phyloP scores from a whole-genome alignment of 35 echinoderm and acorn worm genomes.

The Stichopus chloronotus region DNA sequence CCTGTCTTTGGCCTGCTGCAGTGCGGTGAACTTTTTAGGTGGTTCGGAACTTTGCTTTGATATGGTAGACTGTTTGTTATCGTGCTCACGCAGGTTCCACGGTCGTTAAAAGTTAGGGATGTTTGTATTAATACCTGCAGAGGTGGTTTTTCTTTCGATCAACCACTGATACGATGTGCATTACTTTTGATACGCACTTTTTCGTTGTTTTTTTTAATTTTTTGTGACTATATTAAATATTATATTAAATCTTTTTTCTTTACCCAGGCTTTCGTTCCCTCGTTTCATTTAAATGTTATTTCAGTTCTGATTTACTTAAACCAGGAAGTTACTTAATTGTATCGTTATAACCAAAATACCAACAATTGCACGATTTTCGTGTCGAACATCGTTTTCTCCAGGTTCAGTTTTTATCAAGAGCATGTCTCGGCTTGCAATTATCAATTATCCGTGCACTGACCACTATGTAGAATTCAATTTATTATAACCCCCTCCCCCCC shows the following conservation, averaged over 20 bases:
- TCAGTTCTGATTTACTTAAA: too few relatives aligned
- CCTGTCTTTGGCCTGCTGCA: not conserved
- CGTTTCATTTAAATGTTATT: too few relatives aligned
- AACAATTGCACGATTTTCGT: too few relatives aligned
- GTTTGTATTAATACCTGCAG: constrained; percentile 19
- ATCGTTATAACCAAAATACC: too few relatives aligned
- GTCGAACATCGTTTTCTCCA: too few relatives aligned
- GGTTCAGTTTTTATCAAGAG: too few relatives aligned
- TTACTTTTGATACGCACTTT: not conserved
- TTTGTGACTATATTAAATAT: too few relatives aligned
- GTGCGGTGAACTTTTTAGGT: not conserved
- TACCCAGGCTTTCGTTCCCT: not conserved
- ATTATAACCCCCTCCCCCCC: too few relatives aligned
- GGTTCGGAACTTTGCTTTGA: constrained; percentile 8
- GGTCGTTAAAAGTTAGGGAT: not conserved
- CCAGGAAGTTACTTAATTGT: too few relatives aligned
- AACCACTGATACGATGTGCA: not conserved
- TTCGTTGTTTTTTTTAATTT: not conserved
- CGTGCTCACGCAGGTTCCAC: not conserved
- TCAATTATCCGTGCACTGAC: too few relatives aligned
- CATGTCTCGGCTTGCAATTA: too few relatives aligned
- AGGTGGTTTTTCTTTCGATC: not conserved
- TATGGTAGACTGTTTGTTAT: not conserved
- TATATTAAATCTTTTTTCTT: not conserved
- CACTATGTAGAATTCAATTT: too few relatives aligned